These are phyloP conservation scores for Athene noctua DNA, from an alignment of 2,113 vertebrate species.

Conservation along the genomic window DNA sequence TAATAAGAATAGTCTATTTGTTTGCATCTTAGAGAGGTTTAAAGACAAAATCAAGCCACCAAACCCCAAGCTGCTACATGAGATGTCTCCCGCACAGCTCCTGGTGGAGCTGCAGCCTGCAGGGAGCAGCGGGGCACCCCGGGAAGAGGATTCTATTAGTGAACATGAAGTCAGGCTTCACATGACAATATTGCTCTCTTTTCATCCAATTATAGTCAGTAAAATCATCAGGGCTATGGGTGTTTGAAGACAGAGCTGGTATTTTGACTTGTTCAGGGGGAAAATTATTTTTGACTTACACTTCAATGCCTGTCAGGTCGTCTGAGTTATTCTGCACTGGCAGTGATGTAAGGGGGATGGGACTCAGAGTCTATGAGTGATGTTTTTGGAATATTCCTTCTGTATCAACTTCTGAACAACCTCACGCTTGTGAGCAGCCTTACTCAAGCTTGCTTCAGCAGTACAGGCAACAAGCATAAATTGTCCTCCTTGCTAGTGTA, in stretches of 20 bases:
- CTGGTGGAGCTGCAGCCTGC: background rate
- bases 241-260: background rate
- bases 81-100: background rate
- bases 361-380: background rate
- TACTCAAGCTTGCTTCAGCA: background rate
- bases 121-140: rapidly evolving
- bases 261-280: background rate
- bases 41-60: background rate
- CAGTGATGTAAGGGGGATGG: background rate
- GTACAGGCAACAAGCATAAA: background rate
- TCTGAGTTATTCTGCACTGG: background rate
- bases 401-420: background rate
- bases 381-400: background rate
- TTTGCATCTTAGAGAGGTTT: background rate
- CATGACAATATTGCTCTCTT: background rate
- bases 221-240: background rate
- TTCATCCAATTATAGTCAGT: background rate
- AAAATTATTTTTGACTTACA: background rate
- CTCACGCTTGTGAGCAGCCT: background rate
- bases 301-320: background rate
- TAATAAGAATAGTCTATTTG: background rate
- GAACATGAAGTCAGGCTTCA: background rate
- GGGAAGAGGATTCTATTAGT: background rate
- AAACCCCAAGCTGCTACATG: background rate
- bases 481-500: background rate